Conservation (phyloP, 1,140 invertebrate species). For the Drosophila athabasca region DNA sequence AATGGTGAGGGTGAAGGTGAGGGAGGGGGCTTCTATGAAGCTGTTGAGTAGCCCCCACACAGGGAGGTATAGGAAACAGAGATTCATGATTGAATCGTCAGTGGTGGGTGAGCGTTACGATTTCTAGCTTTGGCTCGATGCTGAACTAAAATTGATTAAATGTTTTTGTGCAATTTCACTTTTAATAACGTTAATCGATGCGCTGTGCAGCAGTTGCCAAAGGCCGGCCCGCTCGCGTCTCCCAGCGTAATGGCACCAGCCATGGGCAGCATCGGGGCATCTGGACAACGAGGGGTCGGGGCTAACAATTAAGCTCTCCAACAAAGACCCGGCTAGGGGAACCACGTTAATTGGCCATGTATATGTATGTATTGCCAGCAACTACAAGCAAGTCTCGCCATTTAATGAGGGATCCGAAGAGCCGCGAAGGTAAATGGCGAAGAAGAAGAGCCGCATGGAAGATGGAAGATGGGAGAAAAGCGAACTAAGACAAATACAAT, state of each 20-base stretch:
- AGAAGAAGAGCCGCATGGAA: constrained; percentile 28
- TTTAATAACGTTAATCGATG: constrained; percentile 75
- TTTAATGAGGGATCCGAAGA: constrained; percentile 73
- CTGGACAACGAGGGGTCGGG: constrained; percentile 12
- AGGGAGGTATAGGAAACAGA: constrained; percentile 6
- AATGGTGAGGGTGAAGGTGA: too few species aligned
- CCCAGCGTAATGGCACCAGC: constrained; percentile 46
- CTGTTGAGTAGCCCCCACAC: constrained; percentile 18
- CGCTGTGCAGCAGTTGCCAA: constrained; percentile 42
- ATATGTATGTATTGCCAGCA: constrained; percentile 47
- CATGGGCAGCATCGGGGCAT: not conserved
- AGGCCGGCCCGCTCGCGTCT: constrained; percentile 13
- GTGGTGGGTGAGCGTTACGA: constrained; percentile 7
- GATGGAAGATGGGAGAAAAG: constrained; percentile 45
- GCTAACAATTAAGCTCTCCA: constrained; percentile 60
- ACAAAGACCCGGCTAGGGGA: constrained; percentile 54
- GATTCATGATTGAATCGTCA: constrained; percentile 14
- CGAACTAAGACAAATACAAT: constrained; percentile 72
- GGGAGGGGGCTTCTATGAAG: constrained; percentile 6
- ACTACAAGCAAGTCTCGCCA: constrained; percentile 70
- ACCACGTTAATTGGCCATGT: constrained; percentile 74
- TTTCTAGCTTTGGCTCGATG: constrained; percentile 36
- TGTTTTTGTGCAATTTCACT: constrained; percentile 67
- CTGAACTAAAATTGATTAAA: constrained; percentile 63
- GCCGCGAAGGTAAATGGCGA: constrained; percentile 52